A percentile compares a stretch with the other conserved stretches of the same genome.
phyloP scores from a whole-genome alignment of 2,888 invertebrate genomes.

The Eupithecia centaureata region DNA sequence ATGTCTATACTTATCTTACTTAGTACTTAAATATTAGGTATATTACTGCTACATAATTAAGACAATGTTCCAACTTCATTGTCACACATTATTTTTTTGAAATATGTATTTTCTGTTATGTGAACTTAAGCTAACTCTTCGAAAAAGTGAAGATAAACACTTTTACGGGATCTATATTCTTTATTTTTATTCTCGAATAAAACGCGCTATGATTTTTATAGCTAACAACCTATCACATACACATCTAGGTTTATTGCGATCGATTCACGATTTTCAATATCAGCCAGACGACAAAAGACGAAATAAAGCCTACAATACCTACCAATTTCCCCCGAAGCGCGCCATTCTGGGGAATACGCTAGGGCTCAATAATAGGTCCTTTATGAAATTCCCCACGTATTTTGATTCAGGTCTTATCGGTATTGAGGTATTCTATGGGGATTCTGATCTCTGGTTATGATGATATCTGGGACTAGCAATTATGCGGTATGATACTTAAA shows the following conservation, averaged over 20 bases:
- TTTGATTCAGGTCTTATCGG: conserved; percentile 26
- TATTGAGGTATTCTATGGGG: conserved; percentile 8
- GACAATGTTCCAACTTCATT: no score
- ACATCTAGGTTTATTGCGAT: conserved; percentile 19
- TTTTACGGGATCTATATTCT: background rate
- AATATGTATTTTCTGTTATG: no score
- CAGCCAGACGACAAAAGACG: conserved; percentile 24
- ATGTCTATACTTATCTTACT: no score
- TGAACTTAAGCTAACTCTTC: background rate
- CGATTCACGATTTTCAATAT: conserved; percentile 29
- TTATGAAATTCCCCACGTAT: conserved; percentile 29
- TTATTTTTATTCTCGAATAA: conserved; percentile 1
- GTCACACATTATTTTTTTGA: no score
- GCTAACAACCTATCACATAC: conserved; percentile 1
- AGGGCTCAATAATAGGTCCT: conserved; percentile 28
- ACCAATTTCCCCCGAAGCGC: conserved; percentile 28
- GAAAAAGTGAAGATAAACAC: background rate
- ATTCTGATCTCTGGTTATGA: background rate
- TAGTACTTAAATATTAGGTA: no score
- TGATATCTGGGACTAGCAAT: background rate
- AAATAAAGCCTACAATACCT: conserved; percentile 28
- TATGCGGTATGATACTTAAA: no score
- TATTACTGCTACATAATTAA: no score
- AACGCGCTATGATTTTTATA: conserved; percentile 1
- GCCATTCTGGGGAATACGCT: conserved; percentile 22